phyloP scores from a whole-genome alignment of 2,797 vertebrate species.

The Steatocranus sp. region DNA sequence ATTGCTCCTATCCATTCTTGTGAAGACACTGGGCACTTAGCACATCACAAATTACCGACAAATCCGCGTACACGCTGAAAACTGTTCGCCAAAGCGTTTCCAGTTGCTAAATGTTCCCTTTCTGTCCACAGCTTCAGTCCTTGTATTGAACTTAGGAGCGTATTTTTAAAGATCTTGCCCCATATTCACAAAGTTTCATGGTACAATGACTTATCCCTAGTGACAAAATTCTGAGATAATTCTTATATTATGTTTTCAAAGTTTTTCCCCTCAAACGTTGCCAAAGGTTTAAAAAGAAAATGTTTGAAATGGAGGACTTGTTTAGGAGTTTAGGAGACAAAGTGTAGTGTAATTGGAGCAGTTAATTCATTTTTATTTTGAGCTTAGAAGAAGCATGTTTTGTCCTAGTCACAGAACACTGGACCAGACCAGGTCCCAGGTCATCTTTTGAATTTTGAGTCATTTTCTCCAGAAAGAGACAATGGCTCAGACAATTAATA shows the following conservation, averaged over 20 bases:
- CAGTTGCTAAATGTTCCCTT: not conserved
- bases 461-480: not conserved
- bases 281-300: not conserved
- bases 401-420: not conserved
- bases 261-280: not conserved
- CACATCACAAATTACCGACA: accelerated
- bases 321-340: not conserved
- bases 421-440: not conserved
- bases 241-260: not conserved
- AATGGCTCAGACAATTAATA: not conserved
- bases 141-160: not conserved
- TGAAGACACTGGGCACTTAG: not conserved
- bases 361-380: not conserved
- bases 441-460: not conserved
- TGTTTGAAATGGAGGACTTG: accelerated
- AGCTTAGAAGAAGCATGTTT: not conserved
- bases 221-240: not conserved
- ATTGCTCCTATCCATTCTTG: not conserved
- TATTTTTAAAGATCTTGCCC: not conserved
- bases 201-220: not conserved
- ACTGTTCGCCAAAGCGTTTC: not conserved
- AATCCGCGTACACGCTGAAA: accelerated
- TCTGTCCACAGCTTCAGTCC: not conserved
- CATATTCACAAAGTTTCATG: not conserved
- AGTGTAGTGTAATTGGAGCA: not conserved